Percentiles rank a stretch among this genome's conserved stretches.
Evolutionary conservation across 1,140 invertebrate genomes (phyloP).

Genomic region (Cherax destructor): DNA sequence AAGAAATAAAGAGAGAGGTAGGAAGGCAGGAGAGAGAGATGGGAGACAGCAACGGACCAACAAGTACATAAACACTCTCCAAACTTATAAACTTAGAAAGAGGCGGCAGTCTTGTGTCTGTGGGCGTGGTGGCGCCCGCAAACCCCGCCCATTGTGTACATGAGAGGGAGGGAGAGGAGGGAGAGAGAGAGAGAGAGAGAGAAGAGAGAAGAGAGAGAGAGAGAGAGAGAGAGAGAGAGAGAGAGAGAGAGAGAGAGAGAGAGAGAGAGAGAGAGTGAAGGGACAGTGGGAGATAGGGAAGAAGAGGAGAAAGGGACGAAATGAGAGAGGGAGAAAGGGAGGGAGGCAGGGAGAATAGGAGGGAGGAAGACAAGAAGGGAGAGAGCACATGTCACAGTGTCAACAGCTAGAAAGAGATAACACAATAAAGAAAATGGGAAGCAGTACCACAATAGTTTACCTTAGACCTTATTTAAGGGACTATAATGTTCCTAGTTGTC

Average conservation of each 20-base stretch:
- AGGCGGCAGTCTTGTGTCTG: no score
- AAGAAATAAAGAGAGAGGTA: neutral
- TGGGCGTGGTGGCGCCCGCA: no score
- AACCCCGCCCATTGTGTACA: no score
- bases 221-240: no score
- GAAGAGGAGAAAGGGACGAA: neutral
- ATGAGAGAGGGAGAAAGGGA: neutral
- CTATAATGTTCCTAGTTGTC: no score
- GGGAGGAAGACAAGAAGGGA: neutral
- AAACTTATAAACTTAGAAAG: no score
- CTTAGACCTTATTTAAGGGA: no score
- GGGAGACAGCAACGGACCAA: neutral
- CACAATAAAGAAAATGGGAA: neutral
- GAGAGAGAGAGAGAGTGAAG: neutral
- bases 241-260: no score
- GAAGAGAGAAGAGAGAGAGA: no score
- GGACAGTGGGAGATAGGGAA: neutral
- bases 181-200: no score
- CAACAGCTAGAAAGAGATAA: neutral
- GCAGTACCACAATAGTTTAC: neutral
- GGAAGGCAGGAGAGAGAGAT: conserved; percentile 9
- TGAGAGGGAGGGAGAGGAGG: no score
- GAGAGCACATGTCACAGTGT: neutral
- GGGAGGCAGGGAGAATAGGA: neutral
- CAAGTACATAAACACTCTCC: no score